Evolutionary conservation across 2,888 invertebrate genomes (phyloP), one percentile per base, ranked within the genome.

Genomic region (Tuta absoluta): DNA sequence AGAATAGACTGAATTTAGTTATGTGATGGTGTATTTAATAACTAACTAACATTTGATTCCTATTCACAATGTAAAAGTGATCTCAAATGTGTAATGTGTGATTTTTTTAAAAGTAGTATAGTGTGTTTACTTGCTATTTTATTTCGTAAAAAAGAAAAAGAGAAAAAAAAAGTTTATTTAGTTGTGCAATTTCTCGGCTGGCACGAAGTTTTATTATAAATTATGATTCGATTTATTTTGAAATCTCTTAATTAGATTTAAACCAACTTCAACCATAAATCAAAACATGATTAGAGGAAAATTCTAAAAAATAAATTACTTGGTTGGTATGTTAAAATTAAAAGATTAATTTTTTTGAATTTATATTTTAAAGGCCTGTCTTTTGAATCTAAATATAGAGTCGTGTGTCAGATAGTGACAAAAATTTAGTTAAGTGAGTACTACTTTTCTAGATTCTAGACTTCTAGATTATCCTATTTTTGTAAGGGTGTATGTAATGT

Each of bases 401-500:
- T 38, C 37, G 37, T 37, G n/a, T 17, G 37, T 57, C 17, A 53
- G 3, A 28, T 53, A 24, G 51, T 51, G 51, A 51, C 51, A 51
- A 51, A 56, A 24, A 3, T 56, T 19, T 38, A n/a, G 57, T n/a
- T n/a, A 48, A 7, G 33, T 57, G 1, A 57, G 4, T 8, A 33
- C 14, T 19, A 21, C n/a, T 11, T 19, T 33, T 57, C 17, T 57
- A 41, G 41, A 41, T 14, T 14, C 1, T 21, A 57, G 19, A 58
- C 37, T 37, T 14, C 41, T 21, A 57, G 19, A 58, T 58, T 37
- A n/a, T 58, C 58, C 19, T 58, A 58, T 58, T 58, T 58, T 58
- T 58, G 38, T 58, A 58, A 58, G 58, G 37, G 33, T 58, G 38
- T 58, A 58, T 37, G 38, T 37, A 37, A 38, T 19, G 33, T 21